These are phyloP conservation scores for Diloba caeruleocephala DNA, from an alignment of 2,888 invertebrate genomes.

Conservation along the genomic window DNA sequence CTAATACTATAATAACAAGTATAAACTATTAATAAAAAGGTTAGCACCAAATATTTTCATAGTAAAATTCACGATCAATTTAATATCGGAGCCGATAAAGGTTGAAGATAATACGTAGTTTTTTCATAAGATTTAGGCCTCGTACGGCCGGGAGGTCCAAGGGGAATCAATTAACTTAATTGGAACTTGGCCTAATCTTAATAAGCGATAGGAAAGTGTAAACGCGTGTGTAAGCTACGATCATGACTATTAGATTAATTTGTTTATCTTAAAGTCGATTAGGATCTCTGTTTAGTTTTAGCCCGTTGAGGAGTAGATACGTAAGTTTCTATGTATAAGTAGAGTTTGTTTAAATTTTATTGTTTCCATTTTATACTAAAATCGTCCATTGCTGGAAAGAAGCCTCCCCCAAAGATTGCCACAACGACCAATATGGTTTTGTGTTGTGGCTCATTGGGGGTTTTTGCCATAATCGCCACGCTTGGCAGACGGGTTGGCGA, in stretches of 20 bases:
- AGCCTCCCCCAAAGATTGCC: too few relatives aligned
- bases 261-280: conserved; percentile 62
- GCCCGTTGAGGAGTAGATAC: neutral
- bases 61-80: conserved; percentile 54
- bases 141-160: conserved; percentile 71
- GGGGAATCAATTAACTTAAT: conserved; percentile 86
- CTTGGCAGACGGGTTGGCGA: too few relatives aligned
- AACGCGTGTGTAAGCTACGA: conserved; percentile 65
- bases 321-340: neutral
- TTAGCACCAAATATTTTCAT: conserved; percentile 56
- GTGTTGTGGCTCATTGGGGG: too few relatives aligned
- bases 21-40: conserved; percentile 54
- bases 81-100: conserved; percentile 54
- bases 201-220: conserved; percentile 75
- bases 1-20: conserved; percentile 51
- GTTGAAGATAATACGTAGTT: conserved; percentile 62
- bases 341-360: neutral
- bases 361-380: too few relatives aligned
- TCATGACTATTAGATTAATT: conserved; percentile 64
- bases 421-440: too few relatives aligned
- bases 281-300: conserved; percentile 22
- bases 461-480: too few relatives aligned
- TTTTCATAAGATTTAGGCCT: conserved; percentile 66
- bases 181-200: conserved; percentile 82
- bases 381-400: too few relatives aligned